phyloP scores from a whole-genome alignment of 2,113 vertebrate genomes.

The Amblyopsis rosae region DNA sequence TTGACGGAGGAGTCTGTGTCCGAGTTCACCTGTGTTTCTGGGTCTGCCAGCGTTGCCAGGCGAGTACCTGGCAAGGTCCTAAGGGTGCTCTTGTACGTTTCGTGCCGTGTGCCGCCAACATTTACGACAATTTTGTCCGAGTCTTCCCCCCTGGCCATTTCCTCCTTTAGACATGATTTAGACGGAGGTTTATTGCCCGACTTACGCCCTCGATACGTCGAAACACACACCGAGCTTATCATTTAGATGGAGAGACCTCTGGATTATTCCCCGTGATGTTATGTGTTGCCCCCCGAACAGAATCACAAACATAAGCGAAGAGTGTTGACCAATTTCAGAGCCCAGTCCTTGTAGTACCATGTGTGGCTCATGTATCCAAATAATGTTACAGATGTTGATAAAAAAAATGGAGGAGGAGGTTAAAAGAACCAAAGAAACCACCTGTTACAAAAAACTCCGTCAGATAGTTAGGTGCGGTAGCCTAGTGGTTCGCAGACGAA shows the following conservation, averaged over 20 bases:
- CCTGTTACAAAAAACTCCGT: conserved; percentile 61
- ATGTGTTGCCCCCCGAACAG: neutral
- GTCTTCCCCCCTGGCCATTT: conserved; percentile 92
- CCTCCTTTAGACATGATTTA: conserved; percentile 98
- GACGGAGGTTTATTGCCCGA: conserved; percentile 97
- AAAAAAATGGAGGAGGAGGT: conserved; percentile 11
- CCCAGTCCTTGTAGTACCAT: neutral
- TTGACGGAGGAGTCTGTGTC: conserved; percentile 74
- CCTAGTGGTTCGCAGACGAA: neutral
- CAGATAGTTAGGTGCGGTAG: neutral
- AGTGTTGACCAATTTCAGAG: conserved; percentile 40
- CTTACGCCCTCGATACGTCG: conserved; percentile 98
- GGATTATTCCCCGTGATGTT: conserved; percentile 32
- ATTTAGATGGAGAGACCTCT: conserved; percentile 67
- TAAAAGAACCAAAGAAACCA: conserved; percentile 47
- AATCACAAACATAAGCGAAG: conserved; percentile 21
- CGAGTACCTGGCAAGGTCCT: conserved; percentile 93
- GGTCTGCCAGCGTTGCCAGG: conserved; percentile 90
- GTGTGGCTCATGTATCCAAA: conserved; percentile 23
- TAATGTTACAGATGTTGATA: neutral
- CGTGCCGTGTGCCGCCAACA: conserved; percentile 94
- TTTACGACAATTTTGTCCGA: conserved; percentile 96
- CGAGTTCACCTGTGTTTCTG: conserved; percentile 81
- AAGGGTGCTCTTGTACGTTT: conserved; percentile 96
- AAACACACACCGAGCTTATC: conserved; percentile 99